Base-by-base conservation (phyloP, 2,888 invertebrate genomes). In the Amaurobius ferox region DNA sequence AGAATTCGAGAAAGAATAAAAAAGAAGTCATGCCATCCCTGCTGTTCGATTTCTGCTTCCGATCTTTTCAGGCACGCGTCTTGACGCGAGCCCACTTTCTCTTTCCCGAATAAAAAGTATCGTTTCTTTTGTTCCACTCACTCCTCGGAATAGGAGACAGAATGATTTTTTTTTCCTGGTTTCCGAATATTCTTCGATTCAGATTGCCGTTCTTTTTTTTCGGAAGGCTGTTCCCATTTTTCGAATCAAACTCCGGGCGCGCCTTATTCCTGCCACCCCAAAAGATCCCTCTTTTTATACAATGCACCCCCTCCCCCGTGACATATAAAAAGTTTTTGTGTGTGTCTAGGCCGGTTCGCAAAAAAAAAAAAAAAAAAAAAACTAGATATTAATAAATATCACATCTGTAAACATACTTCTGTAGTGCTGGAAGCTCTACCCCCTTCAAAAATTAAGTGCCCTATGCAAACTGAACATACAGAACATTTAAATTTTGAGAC, bases 41-140 rank as follows among this genome's bases (percentile, higher is more conserved):
- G 55, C 55, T 55, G 55, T 55, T 55, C 55, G 55, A 55, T 55
- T 55, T 55, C 55, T 55, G 55, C 55, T 55, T 55, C 55, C 55
- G 55, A 55, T 55, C 55, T 55, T 55, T 55, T 55, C 13, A 55
- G 55, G 55, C 55, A 55, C 55, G 55, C 23, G 55, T 55, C 55
- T 2, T 5, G 55, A 23, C 55, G 23, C 55, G 55, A 55, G 55
- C 55, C 55, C 23, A 55, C 55, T 55, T 55, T 55, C 55, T 55
- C 55, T 23, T 55, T 55, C 23, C 23, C 5, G 55, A 55, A 55
- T 55, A 55, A 55, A 55, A 55, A 55, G 55, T 55, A 55, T 55
- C 55, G 55, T 55, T 55, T 23, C 16, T 23, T 55, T 55, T 55
- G 55, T 55, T 55, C 55, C 55, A 23, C 19, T 23, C 55, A 55